Evolutionary conservation across 2,888 invertebrate species (phyloP).

Genomic region (Acleris sparsana): DNA sequence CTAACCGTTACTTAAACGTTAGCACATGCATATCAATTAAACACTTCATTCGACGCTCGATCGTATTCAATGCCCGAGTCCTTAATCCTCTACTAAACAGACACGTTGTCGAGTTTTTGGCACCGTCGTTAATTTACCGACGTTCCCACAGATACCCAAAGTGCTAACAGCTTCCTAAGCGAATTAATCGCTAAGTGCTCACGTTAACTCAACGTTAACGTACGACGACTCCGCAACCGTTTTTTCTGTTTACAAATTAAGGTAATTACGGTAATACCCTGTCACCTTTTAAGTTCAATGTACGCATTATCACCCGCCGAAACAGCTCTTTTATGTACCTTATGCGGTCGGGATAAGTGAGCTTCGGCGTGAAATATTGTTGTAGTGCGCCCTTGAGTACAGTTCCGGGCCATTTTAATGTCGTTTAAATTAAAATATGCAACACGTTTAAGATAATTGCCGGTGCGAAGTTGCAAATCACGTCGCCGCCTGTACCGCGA

Average conservation of each 20-base stretch:
- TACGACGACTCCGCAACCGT: conserved; percentile 60
- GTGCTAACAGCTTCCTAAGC: conserved; percentile 59
- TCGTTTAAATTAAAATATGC: conserved; percentile 71
- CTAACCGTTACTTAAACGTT: conserved; percentile 12
- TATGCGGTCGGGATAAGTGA: conserved; percentile 56
- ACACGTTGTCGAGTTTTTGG: too few relatives aligned
- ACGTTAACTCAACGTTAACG: conserved; percentile 64
- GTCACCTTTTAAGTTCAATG: conserved; percentile 81
- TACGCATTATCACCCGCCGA: conserved; percentile 60
- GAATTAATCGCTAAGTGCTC: conserved; percentile 47
- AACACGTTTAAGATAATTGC: conserved; percentile 61
- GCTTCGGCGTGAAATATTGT: conserved; percentile 64
- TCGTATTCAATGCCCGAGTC: too few relatives aligned
- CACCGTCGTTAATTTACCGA: conserved; percentile 49
- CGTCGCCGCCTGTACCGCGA: conserved; percentile 40
- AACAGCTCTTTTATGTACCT: conserved; percentile 47
- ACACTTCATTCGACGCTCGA: conserved; percentile 19
- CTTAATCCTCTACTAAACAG: too few relatives aligned
- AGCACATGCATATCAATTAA: conserved; percentile 29
- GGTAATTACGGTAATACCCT: conserved; percentile 78
- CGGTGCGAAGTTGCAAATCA: conserved; percentile 58
- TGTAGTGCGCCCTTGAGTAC: conserved; percentile 65
- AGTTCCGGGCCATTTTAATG: conserved; percentile 76
- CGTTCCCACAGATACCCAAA: conserved; percentile 49
- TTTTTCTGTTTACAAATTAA: conserved; percentile 81